Percentiles rank a stretch among this genome's conserved stretches.
phyloP scores from a whole-genome alignment of 2,888 invertebrate genomes.

The Eledona agricola region DNA sequence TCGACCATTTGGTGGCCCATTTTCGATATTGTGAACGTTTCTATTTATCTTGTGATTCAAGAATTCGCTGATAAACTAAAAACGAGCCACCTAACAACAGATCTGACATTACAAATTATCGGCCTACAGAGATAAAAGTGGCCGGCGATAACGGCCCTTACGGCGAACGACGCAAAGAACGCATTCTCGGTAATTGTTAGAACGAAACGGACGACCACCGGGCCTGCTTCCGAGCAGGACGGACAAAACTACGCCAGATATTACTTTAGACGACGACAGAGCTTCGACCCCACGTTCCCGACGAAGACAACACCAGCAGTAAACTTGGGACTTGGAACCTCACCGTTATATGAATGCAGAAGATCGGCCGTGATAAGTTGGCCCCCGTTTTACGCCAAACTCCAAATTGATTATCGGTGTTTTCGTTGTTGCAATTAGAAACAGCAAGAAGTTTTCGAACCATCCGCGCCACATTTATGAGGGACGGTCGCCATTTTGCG shows the following conservation, averaged over 20 bases:
- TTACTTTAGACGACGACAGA: slow-evolving; percentile 37
- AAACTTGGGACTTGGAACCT: slow-evolving; percentile 40
- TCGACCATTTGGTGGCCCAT: slow-evolving; percentile 13
- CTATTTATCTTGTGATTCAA: slow-evolving; percentile 45
- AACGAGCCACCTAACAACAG: slow-evolving; percentile 55
- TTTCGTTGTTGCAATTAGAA: slow-evolving; percentile 19
- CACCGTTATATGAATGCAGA: slow-evolving; percentile 42
- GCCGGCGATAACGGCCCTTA: slow-evolving; percentile 49
- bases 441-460: slow-evolving; percentile 1
- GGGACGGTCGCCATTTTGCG: slow-evolving; percentile 1
- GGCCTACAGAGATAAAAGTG: slow-evolving; percentile 50
- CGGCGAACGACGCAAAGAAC: slow-evolving; percentile 20
- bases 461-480: no score
- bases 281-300: no score
- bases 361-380: slow-evolving; percentile 39
- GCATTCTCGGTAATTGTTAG: slow-evolving; percentile 32
- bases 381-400: slow-evolving; percentile 43
- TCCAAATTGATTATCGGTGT: slow-evolving; percentile 44
- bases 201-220: slow-evolving; percentile 21
- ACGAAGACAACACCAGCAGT: no score
- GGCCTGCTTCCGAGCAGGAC: slow-evolving; percentile 26
- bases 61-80: slow-evolving; percentile 52
- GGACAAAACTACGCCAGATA: slow-evolving; percentile 34
- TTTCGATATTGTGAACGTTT: slow-evolving; percentile 37
- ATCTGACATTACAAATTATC: slow-evolving; percentile 57